A percentile compares a stretch with the other conserved stretches of the same genome.
phyloP scores from a whole-genome alignment of 30 jellyfish, hydroid and myxozoan genomes.

The Aurelia aurita region DNA sequence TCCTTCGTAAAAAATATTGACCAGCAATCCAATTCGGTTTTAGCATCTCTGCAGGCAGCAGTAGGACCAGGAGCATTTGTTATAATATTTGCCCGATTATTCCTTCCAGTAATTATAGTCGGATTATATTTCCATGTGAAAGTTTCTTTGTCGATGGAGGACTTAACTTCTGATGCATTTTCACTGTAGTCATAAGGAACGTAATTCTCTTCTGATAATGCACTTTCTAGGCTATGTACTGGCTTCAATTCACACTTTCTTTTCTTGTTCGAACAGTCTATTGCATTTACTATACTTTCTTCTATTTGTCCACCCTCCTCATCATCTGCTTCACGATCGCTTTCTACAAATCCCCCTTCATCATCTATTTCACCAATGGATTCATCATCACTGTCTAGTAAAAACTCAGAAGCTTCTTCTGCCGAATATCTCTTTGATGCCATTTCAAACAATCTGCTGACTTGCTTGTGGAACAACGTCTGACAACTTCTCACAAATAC shows the following conservation, averaged over 20 bases:
- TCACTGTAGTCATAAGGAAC: not conserved
- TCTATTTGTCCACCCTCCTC: not conserved
- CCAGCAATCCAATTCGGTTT: slow-evolving; percentile 5
- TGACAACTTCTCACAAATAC: no score
- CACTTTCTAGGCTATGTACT: slow-evolving; percentile 4
- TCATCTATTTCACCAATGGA: slow-evolving; percentile 3
- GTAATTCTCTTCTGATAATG: not conserved
- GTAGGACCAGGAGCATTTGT: slow-evolving; percentile 5
- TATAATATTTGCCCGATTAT: not conserved
- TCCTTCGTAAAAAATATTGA: not conserved
- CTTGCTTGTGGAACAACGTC: no score
- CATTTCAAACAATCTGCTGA: no score
- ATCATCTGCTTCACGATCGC: not conserved
- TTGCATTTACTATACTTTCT: not conserved
- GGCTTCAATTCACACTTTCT: not conserved
- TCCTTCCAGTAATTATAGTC: not conserved
- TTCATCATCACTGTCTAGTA: slow-evolving; percentile 4
- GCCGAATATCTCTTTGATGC: no score
- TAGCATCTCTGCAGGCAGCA: slow-evolving; percentile 1
- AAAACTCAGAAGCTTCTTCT: not conserved
- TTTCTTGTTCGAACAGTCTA: slow-evolving; percentile 1
- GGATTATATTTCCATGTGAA: slow-evolving; percentile 1
- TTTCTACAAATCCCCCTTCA: not conserved
- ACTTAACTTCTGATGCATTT: not conserved
- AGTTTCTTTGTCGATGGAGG: not conserved